Percentiles rank a stretch among this genome's conserved stretches.
Evolutionary conservation across 2,888 invertebrate species (phyloP).

Genomic region (Pollenia angustigena): DNA sequence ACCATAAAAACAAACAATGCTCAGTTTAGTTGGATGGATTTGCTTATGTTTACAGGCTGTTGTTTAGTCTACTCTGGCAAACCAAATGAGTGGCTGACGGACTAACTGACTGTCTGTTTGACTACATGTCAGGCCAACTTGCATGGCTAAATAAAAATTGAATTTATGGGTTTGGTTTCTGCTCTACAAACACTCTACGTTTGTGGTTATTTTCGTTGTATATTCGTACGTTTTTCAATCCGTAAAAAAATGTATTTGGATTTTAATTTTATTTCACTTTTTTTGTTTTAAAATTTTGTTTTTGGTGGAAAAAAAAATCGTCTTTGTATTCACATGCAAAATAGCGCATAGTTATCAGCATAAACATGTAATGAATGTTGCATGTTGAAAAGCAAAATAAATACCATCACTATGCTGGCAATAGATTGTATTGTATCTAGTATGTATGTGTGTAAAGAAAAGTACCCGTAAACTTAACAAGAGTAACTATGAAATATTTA

Average conservation of each 20-base stretch:
- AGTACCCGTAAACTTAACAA: slow-evolving; percentile 1
- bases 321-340: slow-evolving; percentile 11
- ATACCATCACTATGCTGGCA: not conserved
- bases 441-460: not conserved
- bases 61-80: slow-evolving; percentile 17
- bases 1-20: slow-evolving; percentile 26
- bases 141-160: slow-evolving; percentile 64
- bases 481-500: slow-evolving; percentile 7
- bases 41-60: slow-evolving; percentile 40
- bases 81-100: slow-evolving; percentile 9
- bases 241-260: not conserved
- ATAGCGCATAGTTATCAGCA: slow-evolving; percentile 50
- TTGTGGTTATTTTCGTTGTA: slow-evolving; percentile 27
- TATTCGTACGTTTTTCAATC: slow-evolving; percentile 22
- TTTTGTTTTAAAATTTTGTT: slow-evolving; percentile 10
- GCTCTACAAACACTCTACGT: slow-evolving; percentile 21
- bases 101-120: not conserved
- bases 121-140: slow-evolving; percentile 26
- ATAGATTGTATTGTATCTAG: not conserved
- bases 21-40: slow-evolving; percentile 39
- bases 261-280: slow-evolving; percentile 7
- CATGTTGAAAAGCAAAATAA: not conserved
- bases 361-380: slow-evolving; percentile 17
- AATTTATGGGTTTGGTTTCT: slow-evolving; percentile 63
- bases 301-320: not conserved